Percentiles rank a stretch among this genome's conserved stretches.
Evolutionary conservation across 2,113 vertebrate genomes (phyloP).

Genomic region (Centropristis striata): DNA sequence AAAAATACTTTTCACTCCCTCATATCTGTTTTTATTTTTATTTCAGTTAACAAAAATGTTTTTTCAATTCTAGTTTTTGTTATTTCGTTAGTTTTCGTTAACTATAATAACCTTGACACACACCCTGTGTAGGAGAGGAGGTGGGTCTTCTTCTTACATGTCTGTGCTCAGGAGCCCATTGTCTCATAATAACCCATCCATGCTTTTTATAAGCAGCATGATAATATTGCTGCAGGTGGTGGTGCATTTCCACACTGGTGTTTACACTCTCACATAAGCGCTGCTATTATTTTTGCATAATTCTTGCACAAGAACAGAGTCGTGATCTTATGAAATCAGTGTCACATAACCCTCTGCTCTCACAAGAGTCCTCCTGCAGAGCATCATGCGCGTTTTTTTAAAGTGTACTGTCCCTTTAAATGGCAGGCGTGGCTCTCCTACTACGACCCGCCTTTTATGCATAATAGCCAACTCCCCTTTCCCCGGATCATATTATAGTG

Average conservation of each 20-base stretch:
- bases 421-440: conserved; percentile 73
- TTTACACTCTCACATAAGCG: not conserved
- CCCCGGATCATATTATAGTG: conserved; percentile 73
- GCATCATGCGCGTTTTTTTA: conserved; percentile 3
- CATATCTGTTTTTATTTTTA: too few species aligned
- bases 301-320: conserved; percentile 6
- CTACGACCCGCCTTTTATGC: conserved; percentile 79
- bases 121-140: too few species aligned
- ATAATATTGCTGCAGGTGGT: not conserved
- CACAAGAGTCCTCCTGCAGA: not conserved
- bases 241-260: not conserved
- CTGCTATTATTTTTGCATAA: not conserved
- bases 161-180: too few species aligned
- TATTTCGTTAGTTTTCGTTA: too few species aligned
- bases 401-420: conserved; percentile 82
- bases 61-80: too few species aligned
- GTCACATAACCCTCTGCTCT: conserved; percentile 33
- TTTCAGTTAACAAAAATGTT: too few species aligned
- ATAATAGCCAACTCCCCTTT: conserved; percentile 63
- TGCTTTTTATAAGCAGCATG: not conserved
- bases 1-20: too few species aligned
- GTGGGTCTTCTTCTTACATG: too few species aligned
- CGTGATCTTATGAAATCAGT: conserved; percentile 47
- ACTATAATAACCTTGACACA: too few species aligned
- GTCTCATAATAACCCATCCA: too few species aligned